Base-by-base conservation (phyloP, 2,113 vertebrate genomes). In the Pomatostomus ruficeps region DNA sequence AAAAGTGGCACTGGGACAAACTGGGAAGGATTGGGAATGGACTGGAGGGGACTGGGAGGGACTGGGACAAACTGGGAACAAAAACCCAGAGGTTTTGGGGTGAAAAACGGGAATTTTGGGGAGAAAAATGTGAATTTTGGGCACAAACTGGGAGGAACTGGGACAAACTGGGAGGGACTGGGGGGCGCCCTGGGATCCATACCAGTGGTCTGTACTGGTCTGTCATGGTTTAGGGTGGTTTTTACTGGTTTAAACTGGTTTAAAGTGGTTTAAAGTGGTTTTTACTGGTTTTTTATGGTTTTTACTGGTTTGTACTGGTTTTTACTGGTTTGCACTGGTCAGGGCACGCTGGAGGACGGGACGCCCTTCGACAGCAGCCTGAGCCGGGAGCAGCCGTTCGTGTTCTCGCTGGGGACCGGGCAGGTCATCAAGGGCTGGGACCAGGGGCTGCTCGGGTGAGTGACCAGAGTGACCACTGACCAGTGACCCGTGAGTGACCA, bases 371-470 rank as follows among this genome's bases (percentile, higher is more conserved):
- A 75, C 55, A 75, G 73, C 73, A 75, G 73, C 73, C 73, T 36
- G 55, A 75, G 55, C 73, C 73, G 55, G 43, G 73, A 59, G 10
- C 73, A 75, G 43, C 73, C 73, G 15, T 75, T 75, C 12, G 73
- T 75, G 55, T 75, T 75, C 43, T 48, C 55, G 0, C 43, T 75
- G 43, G 73, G 73, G 4, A 75, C 73, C 1, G 73, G 73, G 4
- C 73, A 75, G 73, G 73, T 75, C 55, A 75, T 75, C 73, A 75
- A 59, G 72, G 72, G 73, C 55, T 75, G 72, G 72, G 72, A 75
- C 72, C 55, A 75, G 72, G 72, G 72, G 12, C 71, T 74, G 19
- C 54, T 74, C 51, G 70, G 51, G 51, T 73, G 38, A 54, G 70
- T 51, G 62, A 40, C 35, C 16, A 6, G 35, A 33, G 52, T 58